phyloP scores from a whole-genome alignment of 2,888 invertebrate species.

The Tetanocera ferruginea region DNA sequence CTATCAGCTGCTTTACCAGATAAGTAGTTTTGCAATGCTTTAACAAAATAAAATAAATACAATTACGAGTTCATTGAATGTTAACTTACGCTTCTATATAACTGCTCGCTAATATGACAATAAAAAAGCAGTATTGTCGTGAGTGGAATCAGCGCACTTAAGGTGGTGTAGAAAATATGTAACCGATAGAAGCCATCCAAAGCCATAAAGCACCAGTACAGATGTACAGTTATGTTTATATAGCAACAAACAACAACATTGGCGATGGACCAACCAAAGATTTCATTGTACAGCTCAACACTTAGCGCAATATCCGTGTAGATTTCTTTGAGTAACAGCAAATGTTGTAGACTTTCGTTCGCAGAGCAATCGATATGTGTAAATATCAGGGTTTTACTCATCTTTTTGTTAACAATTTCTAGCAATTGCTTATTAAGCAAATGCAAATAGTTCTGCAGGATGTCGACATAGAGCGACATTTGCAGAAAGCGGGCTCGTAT shows the following conservation, averaged over 20 bases:
- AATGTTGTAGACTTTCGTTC: constrained; percentile 33
- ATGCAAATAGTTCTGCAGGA: constrained; percentile 48
- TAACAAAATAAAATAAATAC: not conserved
- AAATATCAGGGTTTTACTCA: not conserved
- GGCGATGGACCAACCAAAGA: constrained; percentile 58
- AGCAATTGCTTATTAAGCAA: constrained; percentile 41
- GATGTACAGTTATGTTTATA: constrained; percentile 55
- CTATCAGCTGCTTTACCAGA: constrained; percentile 12
- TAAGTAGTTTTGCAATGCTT: not conserved
- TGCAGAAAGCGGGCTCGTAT: too few relatives aligned
- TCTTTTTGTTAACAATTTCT: not conserved
- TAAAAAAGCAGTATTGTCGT: constrained; percentile 48
- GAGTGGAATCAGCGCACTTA: constrained; percentile 39
- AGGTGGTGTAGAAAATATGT: constrained; percentile 46
- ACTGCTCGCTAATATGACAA: constrained; percentile 57
- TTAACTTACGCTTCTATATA: constrained; percentile 3
- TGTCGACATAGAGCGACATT: too few relatives aligned
- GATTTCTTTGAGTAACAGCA: constrained; percentile 54
- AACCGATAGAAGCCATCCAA: constrained; percentile 48
- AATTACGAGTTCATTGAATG: not conserved
- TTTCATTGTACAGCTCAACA: constrained; percentile 50
- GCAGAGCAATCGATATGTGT: not conserved
- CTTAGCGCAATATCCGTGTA: constrained; percentile 56
- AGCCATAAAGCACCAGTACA: constrained; percentile 56
- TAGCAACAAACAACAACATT: constrained; percentile 55